Percentiles rank a stretch among this genome's conserved stretches.
phyloP scores from a whole-genome alignment of 2,888 invertebrate species.

The Andrena hattorfiana region DNA sequence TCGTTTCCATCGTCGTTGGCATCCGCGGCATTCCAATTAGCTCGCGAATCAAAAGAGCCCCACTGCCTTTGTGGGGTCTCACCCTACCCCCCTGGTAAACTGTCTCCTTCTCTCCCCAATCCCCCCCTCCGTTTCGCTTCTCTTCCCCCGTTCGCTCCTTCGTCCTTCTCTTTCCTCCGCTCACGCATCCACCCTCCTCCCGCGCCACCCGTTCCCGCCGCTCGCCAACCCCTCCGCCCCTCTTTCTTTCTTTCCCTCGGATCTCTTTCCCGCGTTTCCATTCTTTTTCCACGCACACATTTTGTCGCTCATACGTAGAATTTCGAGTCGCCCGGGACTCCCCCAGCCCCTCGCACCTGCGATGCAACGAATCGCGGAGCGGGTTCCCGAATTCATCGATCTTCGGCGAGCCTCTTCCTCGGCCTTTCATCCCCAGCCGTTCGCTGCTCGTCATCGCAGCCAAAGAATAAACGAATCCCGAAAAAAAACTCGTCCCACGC shows the following conservation, averaged over 20 bases:
- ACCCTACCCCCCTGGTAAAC: constrained; percentile 71
- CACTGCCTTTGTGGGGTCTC: constrained; percentile 84
- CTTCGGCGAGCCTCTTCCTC: too few species aligned
- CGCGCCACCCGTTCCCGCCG: constrained; percentile 47
- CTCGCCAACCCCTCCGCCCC: constrained; percentile 26
- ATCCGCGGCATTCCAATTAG: constrained; percentile 85
- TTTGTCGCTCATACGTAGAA: neutral
- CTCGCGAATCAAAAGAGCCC: constrained; percentile 85
- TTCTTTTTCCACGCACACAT: constrained; percentile 2
- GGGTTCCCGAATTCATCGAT: neutral
- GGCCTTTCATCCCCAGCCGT: too few species aligned
- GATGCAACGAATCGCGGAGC: neutral
- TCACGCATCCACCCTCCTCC: constrained; percentile 38
- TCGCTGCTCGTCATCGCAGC: too few species aligned
- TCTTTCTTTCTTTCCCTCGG: constrained; percentile 20
- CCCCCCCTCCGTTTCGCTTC: constrained; percentile 41
- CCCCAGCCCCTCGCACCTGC: neutral
- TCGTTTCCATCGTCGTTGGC: constrained; percentile 83
- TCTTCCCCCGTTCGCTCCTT: constrained; percentile 31
- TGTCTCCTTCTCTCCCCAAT: constrained; percentile 65
- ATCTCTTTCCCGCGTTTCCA: constrained; percentile 6
- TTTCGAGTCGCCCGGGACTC: neutral
- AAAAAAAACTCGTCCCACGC: too few species aligned
- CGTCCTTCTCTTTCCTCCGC: constrained; percentile 23
- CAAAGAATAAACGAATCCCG: too few species aligned